Percentiles rank a stretch among this genome's conserved stretches.
Evolutionary conservation across 2,797 vertebrate species (phyloP).

Genomic region (Syngnathus acus): DNA sequence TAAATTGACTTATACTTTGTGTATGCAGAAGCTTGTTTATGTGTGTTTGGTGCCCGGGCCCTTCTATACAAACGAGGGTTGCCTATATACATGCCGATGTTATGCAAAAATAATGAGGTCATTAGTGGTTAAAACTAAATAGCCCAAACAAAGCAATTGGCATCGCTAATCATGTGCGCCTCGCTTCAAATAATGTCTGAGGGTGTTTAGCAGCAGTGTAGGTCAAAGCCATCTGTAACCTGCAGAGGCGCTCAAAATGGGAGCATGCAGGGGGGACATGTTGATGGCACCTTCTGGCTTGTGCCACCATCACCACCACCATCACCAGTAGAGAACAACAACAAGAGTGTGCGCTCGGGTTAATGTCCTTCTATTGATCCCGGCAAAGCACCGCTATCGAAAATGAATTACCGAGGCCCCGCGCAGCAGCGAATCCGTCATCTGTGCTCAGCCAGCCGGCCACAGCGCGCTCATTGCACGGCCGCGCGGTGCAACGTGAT

Average conservation of each 20-base stretch:
- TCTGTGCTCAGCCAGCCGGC: constrained; percentile 66
- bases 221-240: constrained; percentile 44
- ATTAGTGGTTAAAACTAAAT: constrained; percentile 47
- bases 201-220: constrained; percentile 28
- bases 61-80: background rate
- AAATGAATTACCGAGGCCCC: constrained; percentile 72
- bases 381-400: constrained; percentile 68
- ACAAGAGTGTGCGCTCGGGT: constrained; percentile 66
- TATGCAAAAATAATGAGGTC: constrained; percentile 47
- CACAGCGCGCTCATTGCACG: constrained; percentile 55
- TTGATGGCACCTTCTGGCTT: constrained; percentile 56
- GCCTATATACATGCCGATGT: constrained; percentile 12
- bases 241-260: constrained; percentile 34
- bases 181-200: constrained; percentile 43
- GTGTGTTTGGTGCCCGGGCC: background rate
- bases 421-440: constrained; percentile 69
- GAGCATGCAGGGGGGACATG: constrained; percentile 11
- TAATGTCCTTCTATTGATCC: constrained; percentile 71
- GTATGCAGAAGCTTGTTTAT: background rate
- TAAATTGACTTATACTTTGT: background rate
- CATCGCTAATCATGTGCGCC: constrained; percentile 56
- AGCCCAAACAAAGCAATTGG: constrained; percentile 33
- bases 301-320: constrained; percentile 51
- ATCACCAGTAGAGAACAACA: constrained; percentile 28
- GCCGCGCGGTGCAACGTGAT: constrained; percentile 52